Percentiles rank a stretch among this genome's conserved stretches.
Evolutionary conservation across 2,888 invertebrate species (phyloP).

Genomic region (Cataglyphis livida): DNA sequence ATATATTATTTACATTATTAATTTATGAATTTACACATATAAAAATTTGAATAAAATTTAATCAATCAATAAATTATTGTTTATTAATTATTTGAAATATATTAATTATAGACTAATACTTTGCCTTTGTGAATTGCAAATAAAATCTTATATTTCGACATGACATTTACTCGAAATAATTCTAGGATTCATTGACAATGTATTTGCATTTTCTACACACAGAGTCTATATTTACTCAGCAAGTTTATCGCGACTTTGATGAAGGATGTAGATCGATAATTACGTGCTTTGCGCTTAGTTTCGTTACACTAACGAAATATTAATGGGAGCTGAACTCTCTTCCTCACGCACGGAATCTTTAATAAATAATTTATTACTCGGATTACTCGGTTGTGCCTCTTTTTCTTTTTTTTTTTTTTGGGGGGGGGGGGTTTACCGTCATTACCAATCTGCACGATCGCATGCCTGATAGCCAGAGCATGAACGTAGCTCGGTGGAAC

Average conservation of each 20-base stretch:
- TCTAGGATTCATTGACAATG: neutral
- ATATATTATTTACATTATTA: neutral
- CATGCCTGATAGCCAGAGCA: constrained; percentile 1
- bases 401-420: constrained; percentile 14
- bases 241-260: neutral
- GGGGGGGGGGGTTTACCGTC: too few species aligned
- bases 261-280: constrained; percentile 30
- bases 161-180: neutral
- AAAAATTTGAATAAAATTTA: neutral
- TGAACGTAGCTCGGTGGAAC: neutral
- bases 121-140: neutral
- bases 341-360: neutral
- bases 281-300: neutral
- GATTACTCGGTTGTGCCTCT: constrained; percentile 32
- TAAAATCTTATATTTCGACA: neutral
- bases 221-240: neutral
- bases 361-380: constrained; percentile 40
- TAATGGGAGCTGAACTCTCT: neutral
- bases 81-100: neutral
- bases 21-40: neutral
- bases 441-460: constrained; percentile 30
- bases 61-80: neutral
- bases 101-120: neutral
- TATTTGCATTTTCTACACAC: neutral
- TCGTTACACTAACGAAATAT: constrained; percentile 30